Base-by-base conservation (phyloP, 2,797 vertebrate species). In the Jordanella pulchra region DNA sequence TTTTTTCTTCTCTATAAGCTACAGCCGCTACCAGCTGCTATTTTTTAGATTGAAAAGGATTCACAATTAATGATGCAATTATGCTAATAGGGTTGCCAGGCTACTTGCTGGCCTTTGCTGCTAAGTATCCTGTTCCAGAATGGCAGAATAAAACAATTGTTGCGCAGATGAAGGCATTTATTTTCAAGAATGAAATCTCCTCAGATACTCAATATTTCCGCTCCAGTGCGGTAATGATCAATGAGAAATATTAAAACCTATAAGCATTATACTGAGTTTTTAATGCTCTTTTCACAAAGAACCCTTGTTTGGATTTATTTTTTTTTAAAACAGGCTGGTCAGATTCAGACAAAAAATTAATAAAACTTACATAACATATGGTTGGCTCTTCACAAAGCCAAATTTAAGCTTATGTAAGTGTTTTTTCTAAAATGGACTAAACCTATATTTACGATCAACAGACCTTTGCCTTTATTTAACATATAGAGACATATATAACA, bases 61-160 rank as follows among this genome's bases (percentile, higher is more conserved):
- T 86, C 79, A 83, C 89, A 93, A 90, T 93, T 94, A 93, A 94
- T 94, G 92, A 92, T 91, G 89, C 89, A 89, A 92, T 94, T 94
- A 92, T 93, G 91, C 87, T 89, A 93, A 93, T 93, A 73, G 60
- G 6, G 82, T 87, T 84, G 76, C 86, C 82, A 78, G 81, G 84
- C 84, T 82, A 76, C 73, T 78, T 17, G 76, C 84, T 85, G 75
- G 75, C 90, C 81, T 71, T 77, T 84, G 70, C 82, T 72, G 73
- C 82, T 69, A 79, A 87, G 90, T 88, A 90, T 87, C 86, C 78
- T 83, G 74, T 53, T 87, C 71, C 89, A 86, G 79, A 86, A 92
- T 82, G 80, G 32, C 54, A 67, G 65, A 84, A 73, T 70, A 72
- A 81, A 90, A 67, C 78, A 72, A 30, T 86, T 67, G 10, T 71